phyloP scores from a whole-genome alignment of 1,140 invertebrate genomes.

The Zaprionus camerounensis region DNA sequence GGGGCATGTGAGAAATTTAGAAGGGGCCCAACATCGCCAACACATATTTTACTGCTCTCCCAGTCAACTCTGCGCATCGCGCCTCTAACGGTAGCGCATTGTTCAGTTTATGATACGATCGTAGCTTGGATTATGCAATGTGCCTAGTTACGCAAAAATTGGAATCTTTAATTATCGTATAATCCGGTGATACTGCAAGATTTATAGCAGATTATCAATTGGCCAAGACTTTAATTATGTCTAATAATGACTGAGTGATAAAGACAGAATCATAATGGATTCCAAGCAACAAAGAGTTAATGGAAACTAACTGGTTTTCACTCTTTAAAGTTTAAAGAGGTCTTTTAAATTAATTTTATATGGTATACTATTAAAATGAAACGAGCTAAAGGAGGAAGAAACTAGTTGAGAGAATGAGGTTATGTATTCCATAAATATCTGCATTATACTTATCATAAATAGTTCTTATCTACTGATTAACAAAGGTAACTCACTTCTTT shows the following conservation, averaged over 20 bases:
- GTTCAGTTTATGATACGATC: background rate
- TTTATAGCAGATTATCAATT: conserved; percentile 3
- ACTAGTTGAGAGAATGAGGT: background rate
- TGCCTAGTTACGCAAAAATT: background rate
- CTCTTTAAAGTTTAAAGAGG: background rate
- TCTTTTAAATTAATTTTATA: background rate
- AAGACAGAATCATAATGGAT: background rate
- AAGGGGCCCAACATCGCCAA: conserved; percentile 1
- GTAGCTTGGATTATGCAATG: background rate
- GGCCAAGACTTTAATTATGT: background rate
- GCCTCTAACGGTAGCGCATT: too few relatives aligned
- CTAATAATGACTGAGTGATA: background rate
- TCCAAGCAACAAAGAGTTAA: background rate
- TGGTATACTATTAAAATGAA: background rate
- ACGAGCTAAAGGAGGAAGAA: background rate
- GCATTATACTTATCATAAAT: too few relatives aligned
- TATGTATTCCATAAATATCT: background rate
- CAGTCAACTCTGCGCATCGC: too few relatives aligned
- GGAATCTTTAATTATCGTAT: background rate
- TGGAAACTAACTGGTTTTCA: background rate
- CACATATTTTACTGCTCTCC: too few relatives aligned
- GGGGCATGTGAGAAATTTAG: conserved; percentile 17
- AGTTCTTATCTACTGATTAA: too few relatives aligned
- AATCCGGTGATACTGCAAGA: background rate
- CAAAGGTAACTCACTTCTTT: too few relatives aligned